phyloP scores from a whole-genome alignment of 2,113 vertebrate genomes.

The Psittacus erithacus region DNA sequence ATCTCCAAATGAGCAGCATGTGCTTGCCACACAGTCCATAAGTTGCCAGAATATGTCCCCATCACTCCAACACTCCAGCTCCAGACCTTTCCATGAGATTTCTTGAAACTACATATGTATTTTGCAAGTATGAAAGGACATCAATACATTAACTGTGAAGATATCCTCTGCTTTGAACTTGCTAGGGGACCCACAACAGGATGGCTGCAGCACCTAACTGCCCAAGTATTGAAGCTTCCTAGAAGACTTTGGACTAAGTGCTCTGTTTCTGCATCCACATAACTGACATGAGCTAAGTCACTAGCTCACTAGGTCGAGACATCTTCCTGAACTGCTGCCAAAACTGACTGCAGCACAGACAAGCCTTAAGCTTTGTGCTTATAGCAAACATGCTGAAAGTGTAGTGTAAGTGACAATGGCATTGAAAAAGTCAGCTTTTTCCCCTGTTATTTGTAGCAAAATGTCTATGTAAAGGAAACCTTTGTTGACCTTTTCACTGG shows the following conservation, averaged over 20 bases:
- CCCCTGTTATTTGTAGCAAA: not conserved
- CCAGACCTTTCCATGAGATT: not conserved
- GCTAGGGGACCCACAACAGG: not conserved
- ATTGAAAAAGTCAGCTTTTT: not conserved
- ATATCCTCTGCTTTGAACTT: not conserved
- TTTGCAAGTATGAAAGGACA: not conserved
- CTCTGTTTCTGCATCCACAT: not conserved
- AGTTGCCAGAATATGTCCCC: not conserved
- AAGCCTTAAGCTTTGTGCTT: not conserved
- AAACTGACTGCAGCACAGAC: not conserved
- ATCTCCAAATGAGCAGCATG: not conserved
- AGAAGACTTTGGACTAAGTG: not conserved
- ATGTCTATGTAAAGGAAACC: not conserved
- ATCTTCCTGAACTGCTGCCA: not conserved
- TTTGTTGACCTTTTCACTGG: not conserved
- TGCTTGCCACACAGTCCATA: not conserved
- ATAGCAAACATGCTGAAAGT: not conserved
- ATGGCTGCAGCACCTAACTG: not conserved
- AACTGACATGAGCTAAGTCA: not conserved
- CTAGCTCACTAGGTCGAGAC: not conserved
- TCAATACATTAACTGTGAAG: not conserved
- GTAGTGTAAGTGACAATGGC: not conserved
- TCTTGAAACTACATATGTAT: not conserved
- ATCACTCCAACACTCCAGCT: not conserved
- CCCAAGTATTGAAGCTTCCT: not conserved